Evolutionary conservation across 2,113 vertebrate genomes (phyloP), one percentile per base, ranked within the genome.

Genomic region (Eretmochelys imbricata): DNA sequence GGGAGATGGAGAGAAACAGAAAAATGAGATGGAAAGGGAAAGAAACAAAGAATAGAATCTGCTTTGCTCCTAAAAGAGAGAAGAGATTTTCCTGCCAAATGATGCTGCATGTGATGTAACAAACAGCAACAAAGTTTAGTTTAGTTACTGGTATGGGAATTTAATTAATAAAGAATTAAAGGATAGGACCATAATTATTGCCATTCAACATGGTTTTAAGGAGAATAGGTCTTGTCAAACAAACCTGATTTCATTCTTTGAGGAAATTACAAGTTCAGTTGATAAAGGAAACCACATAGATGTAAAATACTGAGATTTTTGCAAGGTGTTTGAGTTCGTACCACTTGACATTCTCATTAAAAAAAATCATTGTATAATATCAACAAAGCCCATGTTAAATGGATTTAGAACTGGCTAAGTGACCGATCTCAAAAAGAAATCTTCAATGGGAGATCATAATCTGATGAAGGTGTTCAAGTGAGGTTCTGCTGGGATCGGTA

Each of bases 1-100:
- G 49, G 59, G 1, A 80, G 82, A 83, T 5, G 9, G 53, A 85
- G 50, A 84, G 13, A 94, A 94, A 84, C n/a, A 65, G 62, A 42
- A 59, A 87, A 91, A 94, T 29, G 46, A 69, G 65, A 20, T 38
- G n/a, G 65, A 38, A 72, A 72, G 16, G n/a, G 65, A 38, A 72
- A 22, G n/a, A 82, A 35, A 90, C 87, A 62, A 51, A 92, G 62
- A 87, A 80, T 19, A 96, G 92, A 91, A 87, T 4, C 8, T 91
- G 49, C 38, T 94, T 93, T 96, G 87, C 93, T 96, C 87, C 76
- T 89, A 93, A 94, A 93, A 72, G 50, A 93, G 59, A 69, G 82
- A 38, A 9, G 4, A 86, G 31, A 72, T 93, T 96, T 97, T 96
- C 80, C 91, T 93, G 93, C 84, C 80, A 49, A 93, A 91, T 27